phyloP scores from a whole-genome alignment of 1,140 invertebrate genomes.

The Tribolium madens region DNA sequence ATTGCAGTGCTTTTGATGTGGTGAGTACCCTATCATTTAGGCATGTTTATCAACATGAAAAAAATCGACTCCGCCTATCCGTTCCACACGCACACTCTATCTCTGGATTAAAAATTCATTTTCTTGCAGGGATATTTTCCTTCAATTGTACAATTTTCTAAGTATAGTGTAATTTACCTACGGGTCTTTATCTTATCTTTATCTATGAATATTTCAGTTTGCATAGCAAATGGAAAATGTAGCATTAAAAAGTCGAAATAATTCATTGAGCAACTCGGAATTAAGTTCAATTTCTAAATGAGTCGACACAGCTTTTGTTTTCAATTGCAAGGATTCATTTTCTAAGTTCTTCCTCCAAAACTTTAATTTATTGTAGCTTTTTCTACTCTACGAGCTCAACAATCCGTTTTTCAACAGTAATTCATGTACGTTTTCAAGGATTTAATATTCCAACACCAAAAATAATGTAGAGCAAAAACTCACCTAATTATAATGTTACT shows the following conservation, averaged over 20 bases:
- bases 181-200: neutral
- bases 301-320: no score
- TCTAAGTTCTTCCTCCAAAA: no score
- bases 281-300: no score
- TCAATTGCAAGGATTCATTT: no score
- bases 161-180: neutral
- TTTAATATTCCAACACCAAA: neutral
- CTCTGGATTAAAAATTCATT: slow-evolving; percentile 35
- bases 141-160: slow-evolving; percentile 19
- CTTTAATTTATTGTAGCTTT: no score
- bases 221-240: neutral
- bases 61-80: slow-evolving; percentile 4
- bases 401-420: no score
- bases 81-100: slow-evolving; percentile 1
- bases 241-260: neutral
- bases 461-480: neutral
- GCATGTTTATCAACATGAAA: slow-evolving; percentile 1
- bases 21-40: slow-evolving; percentile 2
- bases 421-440: no score
- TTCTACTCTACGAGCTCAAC: no score
- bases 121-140: neutral
- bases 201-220: neutral
- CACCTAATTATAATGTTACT: neutral
- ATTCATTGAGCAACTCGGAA: neutral
- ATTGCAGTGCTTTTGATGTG: neutral